These are phyloP conservation scores for Lycaon pictus DNA, from an alignment of 2,113 vertebrate genomes.

Conservation along the genomic window DNA sequence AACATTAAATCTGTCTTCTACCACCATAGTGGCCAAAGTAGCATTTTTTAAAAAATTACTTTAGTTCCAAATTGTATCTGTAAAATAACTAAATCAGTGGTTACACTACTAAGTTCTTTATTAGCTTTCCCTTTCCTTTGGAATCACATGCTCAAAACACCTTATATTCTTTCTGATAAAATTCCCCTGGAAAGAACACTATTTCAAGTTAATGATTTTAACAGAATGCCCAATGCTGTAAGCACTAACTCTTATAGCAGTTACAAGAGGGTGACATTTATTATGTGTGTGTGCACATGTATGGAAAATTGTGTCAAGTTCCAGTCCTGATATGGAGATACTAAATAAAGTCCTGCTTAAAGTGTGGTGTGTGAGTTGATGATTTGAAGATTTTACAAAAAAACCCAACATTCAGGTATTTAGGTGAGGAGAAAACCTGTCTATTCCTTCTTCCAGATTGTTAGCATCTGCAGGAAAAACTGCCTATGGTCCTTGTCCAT, in stretches of 20 bases:
- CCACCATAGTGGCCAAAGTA: background rate
- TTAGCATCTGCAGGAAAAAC: background rate
- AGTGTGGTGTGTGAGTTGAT: background rate
- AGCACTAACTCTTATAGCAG: background rate
- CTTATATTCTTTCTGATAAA: constrained; percentile 8
- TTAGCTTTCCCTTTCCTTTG: background rate
- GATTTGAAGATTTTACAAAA: background rate
- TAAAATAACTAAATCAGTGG: constrained; percentile 26
- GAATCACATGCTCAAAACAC: constrained; percentile 17
- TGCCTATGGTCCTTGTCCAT: background rate
- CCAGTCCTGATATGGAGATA: background rate
- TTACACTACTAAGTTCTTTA: background rate
- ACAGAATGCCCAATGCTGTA: background rate
- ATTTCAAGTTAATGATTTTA: constrained; percentile 40
- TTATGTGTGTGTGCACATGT: background rate
- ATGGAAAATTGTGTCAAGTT: constrained; percentile 32
- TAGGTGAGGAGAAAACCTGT: background rate
- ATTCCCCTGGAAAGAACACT: constrained; percentile 28
- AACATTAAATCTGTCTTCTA: constrained; percentile 4
- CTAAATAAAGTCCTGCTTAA: background rate
- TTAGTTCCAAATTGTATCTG: background rate
- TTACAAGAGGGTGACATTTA: background rate
- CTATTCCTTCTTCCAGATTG: background rate
- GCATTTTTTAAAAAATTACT: background rate
- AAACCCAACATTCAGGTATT: background rate